Conservation (phyloP, 2,797 vertebrate genomes). For the Ctenosaura bakeri region DNA sequence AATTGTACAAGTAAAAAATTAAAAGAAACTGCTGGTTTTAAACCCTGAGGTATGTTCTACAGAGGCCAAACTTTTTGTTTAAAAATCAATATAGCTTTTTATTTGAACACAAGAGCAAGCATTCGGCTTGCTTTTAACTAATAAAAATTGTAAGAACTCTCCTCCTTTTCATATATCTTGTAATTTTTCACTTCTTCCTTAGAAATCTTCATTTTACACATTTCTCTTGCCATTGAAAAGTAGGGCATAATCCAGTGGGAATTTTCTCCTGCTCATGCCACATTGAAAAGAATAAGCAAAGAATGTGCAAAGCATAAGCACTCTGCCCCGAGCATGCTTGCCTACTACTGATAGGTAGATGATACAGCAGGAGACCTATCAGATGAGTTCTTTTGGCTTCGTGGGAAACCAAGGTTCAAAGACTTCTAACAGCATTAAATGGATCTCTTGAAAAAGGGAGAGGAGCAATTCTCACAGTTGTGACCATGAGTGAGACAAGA, state of each 20-base stretch:
- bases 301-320: background rate
- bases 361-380: background rate
- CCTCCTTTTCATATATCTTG: background rate
- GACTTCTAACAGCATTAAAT: background rate
- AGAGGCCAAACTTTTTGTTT: background rate
- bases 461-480: background rate
- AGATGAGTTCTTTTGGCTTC: background rate
- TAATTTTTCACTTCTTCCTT: conserved; percentile 35
- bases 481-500: conserved; percentile 2
- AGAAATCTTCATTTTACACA: background rate
- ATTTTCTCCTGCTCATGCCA: background rate
- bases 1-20: conserved; percentile 38
- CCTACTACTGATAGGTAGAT: background rate
- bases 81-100: background rate
- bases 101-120: background rate
- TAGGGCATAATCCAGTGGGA: too few relatives aligned
- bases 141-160: background rate
- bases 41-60: conserved; percentile 17
- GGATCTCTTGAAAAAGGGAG: background rate
- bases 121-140: conserved; percentile 4
- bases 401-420: background rate
- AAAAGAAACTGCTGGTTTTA: background rate
- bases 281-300: background rate
- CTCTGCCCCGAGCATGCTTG: conserved; percentile 7
- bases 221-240: background rate